Conservation (phyloP, 1,140 invertebrate species). For the Cotesia chilonis region DNA sequence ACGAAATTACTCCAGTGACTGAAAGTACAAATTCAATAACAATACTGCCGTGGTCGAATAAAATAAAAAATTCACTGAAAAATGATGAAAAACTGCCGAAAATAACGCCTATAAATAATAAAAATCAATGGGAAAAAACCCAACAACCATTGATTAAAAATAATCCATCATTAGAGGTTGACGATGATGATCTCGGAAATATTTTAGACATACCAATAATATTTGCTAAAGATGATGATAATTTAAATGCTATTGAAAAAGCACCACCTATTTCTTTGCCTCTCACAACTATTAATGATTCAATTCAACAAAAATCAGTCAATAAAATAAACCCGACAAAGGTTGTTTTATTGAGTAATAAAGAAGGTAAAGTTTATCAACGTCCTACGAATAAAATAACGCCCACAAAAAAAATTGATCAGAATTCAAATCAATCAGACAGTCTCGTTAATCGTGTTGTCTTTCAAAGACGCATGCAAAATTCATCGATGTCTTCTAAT, state of each 20-base stretch:
- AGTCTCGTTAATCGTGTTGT: slow-evolving; percentile 39
- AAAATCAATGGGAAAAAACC: slow-evolving; percentile 39
- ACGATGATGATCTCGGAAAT: slow-evolving; percentile 68
- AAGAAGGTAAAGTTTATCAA: slow-evolving; percentile 51
- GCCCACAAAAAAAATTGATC: slow-evolving; percentile 46
- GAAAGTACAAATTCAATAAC: slow-evolving; percentile 40
- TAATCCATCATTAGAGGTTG: slow-evolving; percentile 52
- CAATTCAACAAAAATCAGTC: slow-evolving; percentile 15
- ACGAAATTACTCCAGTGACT: slow-evolving; percentile 26
- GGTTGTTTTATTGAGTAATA: slow-evolving; percentile 57
- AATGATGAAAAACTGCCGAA: slow-evolving; percentile 60
- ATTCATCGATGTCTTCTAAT: slow-evolving; percentile 42
- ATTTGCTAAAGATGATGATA: slow-evolving; percentile 72
- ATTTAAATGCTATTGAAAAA: slow-evolving; percentile 58
- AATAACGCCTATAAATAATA: slow-evolving; percentile 55
- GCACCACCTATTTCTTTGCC: slow-evolving; percentile 42
- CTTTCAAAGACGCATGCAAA: slow-evolving; percentile 47
- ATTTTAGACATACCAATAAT: slow-evolving; percentile 75
- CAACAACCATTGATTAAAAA: slow-evolving; percentile 39
- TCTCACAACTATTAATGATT: slow-evolving; percentile 37
- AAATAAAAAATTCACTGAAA: slow-evolving; percentile 46
- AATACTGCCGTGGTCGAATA: slow-evolving; percentile 48
- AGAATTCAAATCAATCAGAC: slow-evolving; percentile 51
- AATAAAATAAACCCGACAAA: slow-evolving; percentile 42
- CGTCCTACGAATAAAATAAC: slow-evolving; percentile 37